A percentile compares a stretch with the other conserved stretches of the same genome.
Conservation (phyloP, 2,888 invertebrate genomes). For the Phragmatobia fuliginosa region DNA sequence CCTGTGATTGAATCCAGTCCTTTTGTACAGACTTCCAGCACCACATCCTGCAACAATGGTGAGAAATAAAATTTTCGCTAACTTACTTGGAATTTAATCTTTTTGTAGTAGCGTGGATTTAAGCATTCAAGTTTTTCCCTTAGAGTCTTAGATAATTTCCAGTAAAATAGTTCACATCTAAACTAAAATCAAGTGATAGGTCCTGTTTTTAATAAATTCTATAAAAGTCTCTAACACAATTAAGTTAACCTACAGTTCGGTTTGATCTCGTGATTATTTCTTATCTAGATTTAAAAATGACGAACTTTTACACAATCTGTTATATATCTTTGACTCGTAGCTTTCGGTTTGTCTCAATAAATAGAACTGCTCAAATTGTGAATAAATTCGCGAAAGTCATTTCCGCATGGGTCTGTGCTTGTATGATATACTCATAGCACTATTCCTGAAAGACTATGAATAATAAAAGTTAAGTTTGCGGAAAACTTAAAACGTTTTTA, state of each 20-base stretch:
- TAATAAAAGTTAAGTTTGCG: too few relatives aligned
- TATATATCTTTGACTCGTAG: too few relatives aligned
- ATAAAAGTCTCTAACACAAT: neutral
- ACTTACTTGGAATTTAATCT: neutral
- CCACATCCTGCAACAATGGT: constrained; percentile 62
- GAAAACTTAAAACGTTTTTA: too few relatives aligned
- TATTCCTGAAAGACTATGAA: too few relatives aligned
- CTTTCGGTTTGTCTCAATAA: too few relatives aligned
- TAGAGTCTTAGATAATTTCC: neutral
- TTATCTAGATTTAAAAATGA: too few relatives aligned
- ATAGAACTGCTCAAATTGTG: too few relatives aligned
- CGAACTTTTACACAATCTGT: too few relatives aligned
- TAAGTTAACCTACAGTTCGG: neutral
- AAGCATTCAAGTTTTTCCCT: neutral
- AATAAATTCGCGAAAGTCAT: too few relatives aligned
- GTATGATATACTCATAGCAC: too few relatives aligned
- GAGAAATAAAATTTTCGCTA: constrained; percentile 40
- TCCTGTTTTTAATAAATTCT: neutral
- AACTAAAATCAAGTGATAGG: neutral
- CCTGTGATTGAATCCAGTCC: constrained; percentile 72
- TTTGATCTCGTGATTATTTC: neutral
- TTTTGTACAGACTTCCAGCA: constrained; percentile 51
- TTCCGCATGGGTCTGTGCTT: too few relatives aligned
- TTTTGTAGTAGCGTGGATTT: neutral
- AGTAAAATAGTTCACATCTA: too few relatives aligned